These are phyloP conservation scores for Nomada goodeniana DNA, from an alignment of 2,888 invertebrate genomes.

Conservation along the genomic window DNA sequence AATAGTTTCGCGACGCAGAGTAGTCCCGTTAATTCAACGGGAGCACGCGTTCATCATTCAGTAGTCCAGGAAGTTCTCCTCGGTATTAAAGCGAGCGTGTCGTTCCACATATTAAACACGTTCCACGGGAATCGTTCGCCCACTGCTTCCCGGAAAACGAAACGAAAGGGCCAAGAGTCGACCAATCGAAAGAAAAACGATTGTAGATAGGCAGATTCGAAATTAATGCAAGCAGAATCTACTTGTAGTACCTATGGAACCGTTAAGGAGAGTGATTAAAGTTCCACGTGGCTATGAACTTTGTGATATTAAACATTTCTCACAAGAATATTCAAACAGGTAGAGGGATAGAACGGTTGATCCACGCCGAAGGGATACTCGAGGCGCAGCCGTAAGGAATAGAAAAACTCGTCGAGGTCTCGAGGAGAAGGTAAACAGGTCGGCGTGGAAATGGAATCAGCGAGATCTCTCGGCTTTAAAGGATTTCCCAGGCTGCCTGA, in stretches of 20 bases:
- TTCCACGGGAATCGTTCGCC: not conserved
- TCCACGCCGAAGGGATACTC: not conserved
- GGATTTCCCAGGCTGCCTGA: slow-evolving; percentile 67
- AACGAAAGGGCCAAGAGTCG: not conserved
- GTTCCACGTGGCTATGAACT: not conserved
- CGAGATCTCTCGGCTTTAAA: slow-evolving; percentile 68
- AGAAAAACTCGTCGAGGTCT: slow-evolving; percentile 13
- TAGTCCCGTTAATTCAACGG: slow-evolving; percentile 22
- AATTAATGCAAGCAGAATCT: not conserved
- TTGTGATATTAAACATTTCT: not conserved
- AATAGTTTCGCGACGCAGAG: slow-evolving; percentile 3
- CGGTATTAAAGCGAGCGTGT: slow-evolving; percentile 34
- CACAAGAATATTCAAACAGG: slow-evolving; percentile 16
- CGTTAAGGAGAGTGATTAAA: not conserved
- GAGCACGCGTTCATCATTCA: slow-evolving; percentile 27
- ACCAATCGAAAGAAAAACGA: too few species aligned
- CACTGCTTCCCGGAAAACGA: not conserved
- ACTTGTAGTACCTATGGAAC: not conserved
- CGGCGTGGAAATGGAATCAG: slow-evolving; percentile 37
- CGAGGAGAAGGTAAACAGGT: slow-evolving; percentile 31
- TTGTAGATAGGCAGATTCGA: too few species aligned
- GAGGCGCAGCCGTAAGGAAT: slow-evolving; percentile 26
- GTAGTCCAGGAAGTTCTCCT: slow-evolving; percentile 11
- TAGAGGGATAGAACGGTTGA: not conserved
- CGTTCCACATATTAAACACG: slow-evolving; percentile 51